Evolutionary conservation across 2,888 invertebrate genomes (phyloP).

Genomic region (Phymatocera aterrima): DNA sequence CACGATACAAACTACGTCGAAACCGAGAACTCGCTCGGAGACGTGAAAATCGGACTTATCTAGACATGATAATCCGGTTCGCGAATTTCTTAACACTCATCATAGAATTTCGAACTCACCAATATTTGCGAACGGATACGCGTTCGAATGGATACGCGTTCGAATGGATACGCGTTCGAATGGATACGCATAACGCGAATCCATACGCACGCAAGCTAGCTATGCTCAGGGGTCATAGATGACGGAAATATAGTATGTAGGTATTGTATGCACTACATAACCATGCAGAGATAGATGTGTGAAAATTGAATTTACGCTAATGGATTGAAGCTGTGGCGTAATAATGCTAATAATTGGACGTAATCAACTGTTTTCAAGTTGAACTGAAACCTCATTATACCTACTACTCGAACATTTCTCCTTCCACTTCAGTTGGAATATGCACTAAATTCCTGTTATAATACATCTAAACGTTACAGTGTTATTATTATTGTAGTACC

Average conservation of each 20-base stretch:
- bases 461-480: neutral
- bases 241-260: neutral
- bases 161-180: neutral
- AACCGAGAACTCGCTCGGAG: neutral
- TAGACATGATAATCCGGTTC: neutral
- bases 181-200: neutral
- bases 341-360: conserved; percentile 23
- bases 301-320: conserved; percentile 35
- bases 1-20: neutral
- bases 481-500: neutral
- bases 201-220: neutral
- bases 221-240: too few species aligned
- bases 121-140: too few species aligned
- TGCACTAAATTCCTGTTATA: neutral
- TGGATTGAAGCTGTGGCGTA: conserved; percentile 19
- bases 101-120: too few species aligned
- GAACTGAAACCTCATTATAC: conserved; percentile 1
- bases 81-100: neutral
- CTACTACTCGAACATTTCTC: too few species aligned
- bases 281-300: neutral
- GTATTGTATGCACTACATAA: neutral
- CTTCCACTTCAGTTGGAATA: neutral
- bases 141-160: too few species aligned
- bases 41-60: neutral
- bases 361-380: conserved; percentile 32